A percentile compares a stretch with the other conserved stretches of the same genome.
These are phyloP conservation scores for Atherinosoma microstoma DNA, from an alignment of 2,797 vertebrate species.

Conservation along the genomic window DNA sequence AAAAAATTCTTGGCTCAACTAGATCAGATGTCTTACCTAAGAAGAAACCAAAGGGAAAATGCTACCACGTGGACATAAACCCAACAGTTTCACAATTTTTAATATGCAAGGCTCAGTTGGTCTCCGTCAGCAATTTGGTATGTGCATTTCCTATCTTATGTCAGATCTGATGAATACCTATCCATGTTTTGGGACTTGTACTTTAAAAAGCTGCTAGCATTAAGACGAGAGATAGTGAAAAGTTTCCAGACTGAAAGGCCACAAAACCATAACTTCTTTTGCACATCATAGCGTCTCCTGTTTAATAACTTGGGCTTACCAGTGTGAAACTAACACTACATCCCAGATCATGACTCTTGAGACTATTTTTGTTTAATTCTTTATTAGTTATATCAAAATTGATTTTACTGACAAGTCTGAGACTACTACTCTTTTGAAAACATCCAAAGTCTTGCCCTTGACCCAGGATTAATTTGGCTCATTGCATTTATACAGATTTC, in stretches of 20 bases:
- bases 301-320: slow-evolving; percentile 4
- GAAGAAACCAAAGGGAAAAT: slow-evolving; percentile 24
- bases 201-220: slow-evolving; percentile 46
- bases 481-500: slow-evolving; percentile 99
- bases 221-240: slow-evolving; percentile 54
- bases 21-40: slow-evolving; percentile 23
- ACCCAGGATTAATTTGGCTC: slow-evolving; percentile 87
- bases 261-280: slow-evolving; percentile 31
- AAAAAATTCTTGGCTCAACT: slow-evolving; percentile 36
- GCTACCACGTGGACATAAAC: slow-evolving; percentile 27
- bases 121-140: slow-evolving; percentile 25
- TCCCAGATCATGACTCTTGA: slow-evolving; percentile 6
- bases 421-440: slow-evolving; percentile 71
- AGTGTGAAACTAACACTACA: neutral
- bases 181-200: slow-evolving; percentile 41
- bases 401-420: slow-evolving; percentile 56
- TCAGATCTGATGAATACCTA: slow-evolving; percentile 32
- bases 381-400: slow-evolving; percentile 9
- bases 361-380: slow-evolving; percentile 5
- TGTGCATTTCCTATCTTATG: slow-evolving; percentile 43
- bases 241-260: slow-evolving; percentile 48
- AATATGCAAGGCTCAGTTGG: slow-evolving; percentile 12
- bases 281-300: neutral
- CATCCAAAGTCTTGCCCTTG: slow-evolving; percentile 74
- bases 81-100: slow-evolving; percentile 9